Conservation (phyloP, 2,113 vertebrate species). For the Rhea americana region DNA sequence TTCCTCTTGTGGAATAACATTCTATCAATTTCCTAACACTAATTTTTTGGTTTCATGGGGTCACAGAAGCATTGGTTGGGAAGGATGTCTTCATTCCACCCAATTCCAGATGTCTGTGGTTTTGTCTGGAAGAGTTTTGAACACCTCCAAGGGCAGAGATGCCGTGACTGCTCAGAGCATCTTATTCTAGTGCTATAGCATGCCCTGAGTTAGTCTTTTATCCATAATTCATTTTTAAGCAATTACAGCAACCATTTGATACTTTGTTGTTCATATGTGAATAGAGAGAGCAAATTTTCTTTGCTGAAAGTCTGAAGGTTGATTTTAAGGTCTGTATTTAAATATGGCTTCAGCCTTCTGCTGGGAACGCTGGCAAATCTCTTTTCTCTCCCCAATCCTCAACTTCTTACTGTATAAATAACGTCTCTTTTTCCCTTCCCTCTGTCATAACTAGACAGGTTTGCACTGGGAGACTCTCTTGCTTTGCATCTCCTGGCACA, state of each 20-base stretch:
- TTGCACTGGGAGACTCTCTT: not conserved
- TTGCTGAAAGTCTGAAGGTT: not conserved
- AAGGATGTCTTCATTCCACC: not conserved
- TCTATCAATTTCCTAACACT: not conserved
- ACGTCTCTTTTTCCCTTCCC: too few relatives aligned
- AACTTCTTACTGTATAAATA: not conserved
- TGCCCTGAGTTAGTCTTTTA: not conserved
- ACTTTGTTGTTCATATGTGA: not conserved
- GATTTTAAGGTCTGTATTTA: not conserved
- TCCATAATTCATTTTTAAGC: not conserved
- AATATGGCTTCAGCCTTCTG: not conserved
- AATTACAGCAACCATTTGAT: not conserved
- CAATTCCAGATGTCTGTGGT: accelerated
- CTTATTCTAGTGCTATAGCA: not conserved
- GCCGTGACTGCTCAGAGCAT: not conserved
- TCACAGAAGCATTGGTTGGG: not conserved
- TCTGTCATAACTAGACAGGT: not conserved
- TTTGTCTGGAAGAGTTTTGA: not conserved
- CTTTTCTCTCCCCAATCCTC: not conserved
- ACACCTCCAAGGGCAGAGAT: not conserved
- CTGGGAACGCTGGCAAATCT: not conserved
- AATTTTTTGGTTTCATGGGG: not conserved
- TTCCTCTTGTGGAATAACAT: not conserved
- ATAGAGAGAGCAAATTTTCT: not conserved
- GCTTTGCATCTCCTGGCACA: not conserved